These are phyloP conservation scores for Cassiopea xamachana DNA, from an alignment of 30 jellyfish, hydroid and myxozoan genomes.

Conservation along the genomic window DNA sequence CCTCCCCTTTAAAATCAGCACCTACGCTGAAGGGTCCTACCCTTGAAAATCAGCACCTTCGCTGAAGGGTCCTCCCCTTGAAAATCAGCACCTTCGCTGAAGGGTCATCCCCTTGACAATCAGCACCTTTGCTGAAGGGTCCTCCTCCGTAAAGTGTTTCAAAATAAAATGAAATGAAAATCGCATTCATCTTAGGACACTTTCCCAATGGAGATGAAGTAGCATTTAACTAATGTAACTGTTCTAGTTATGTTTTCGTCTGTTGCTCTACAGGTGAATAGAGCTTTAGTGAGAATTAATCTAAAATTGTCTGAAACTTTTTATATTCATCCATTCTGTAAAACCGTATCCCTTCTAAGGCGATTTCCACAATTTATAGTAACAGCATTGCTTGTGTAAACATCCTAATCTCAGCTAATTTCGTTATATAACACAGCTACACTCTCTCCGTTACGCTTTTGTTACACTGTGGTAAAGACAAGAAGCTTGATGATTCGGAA, in stretches of 20 bases:
- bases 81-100: no score
- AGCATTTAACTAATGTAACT: neutral
- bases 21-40: no score
- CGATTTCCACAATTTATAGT: neutral
- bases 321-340: neutral
- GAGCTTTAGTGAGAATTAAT: neutral
- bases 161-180: no score
- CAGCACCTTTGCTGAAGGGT: no score
- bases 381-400: neutral
- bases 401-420: neutral
- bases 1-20: no score
- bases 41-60: no score
- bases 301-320: neutral
- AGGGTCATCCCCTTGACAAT: no score
- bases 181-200: neutral
- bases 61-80: no score
- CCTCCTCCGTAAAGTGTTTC: no score
- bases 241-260: neutral
- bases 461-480: neutral
- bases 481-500: neutral
- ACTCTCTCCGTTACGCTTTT: neutral
- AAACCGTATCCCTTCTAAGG: neutral
- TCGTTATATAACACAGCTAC: neutral
- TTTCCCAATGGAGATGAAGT: neutral
- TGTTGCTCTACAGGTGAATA: neutral